A percentile compares a stretch with the other conserved stretches of the same genome.
phyloP scores from a whole-genome alignment of 2,113 vertebrate genomes.

The Ranitomeya variabilis region DNA sequence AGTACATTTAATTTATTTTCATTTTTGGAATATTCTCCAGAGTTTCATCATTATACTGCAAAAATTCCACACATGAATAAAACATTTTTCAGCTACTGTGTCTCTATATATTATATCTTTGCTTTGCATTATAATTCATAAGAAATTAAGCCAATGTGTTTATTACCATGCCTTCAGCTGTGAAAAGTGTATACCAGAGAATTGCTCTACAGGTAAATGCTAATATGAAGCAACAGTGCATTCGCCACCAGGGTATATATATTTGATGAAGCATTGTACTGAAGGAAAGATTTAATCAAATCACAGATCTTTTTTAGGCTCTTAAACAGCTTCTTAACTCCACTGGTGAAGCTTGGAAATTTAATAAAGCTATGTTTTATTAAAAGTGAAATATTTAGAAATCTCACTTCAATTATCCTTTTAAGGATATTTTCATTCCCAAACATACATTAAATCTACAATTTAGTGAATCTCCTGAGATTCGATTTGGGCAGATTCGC shows the following conservation, averaged over 20 bases:
- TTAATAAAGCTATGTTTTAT: slow-evolving; percentile 2
- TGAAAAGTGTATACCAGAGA: background rate
- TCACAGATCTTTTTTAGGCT: background rate
- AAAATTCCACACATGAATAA: background rate
- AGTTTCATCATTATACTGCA: background rate
- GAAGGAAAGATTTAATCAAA: slow-evolving; percentile 12
- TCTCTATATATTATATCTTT: background rate
- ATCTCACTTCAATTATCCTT: background rate
- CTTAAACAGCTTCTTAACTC: background rate
- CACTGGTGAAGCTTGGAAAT: background rate
- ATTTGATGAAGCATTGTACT: slow-evolving; percentile 7
- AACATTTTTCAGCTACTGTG: background rate
- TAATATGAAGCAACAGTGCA: background rate
- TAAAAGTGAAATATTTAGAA: background rate
- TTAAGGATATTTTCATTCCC: background rate
- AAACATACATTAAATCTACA: background rate
- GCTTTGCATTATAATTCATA: background rate
- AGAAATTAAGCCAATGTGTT: background rate
- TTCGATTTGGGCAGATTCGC: too few relatives aligned
- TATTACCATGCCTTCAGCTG: background rate
- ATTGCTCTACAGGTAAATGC: background rate
- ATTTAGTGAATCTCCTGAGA: too few relatives aligned
- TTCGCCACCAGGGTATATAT: background rate
- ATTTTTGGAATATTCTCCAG: background rate
- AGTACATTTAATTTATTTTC: background rate